Percentiles rank a stretch among this genome's conserved stretches.
Evolutionary conservation across 2,797 vertebrate species (phyloP).

Genomic region (Anguilla megastoma): DNA sequence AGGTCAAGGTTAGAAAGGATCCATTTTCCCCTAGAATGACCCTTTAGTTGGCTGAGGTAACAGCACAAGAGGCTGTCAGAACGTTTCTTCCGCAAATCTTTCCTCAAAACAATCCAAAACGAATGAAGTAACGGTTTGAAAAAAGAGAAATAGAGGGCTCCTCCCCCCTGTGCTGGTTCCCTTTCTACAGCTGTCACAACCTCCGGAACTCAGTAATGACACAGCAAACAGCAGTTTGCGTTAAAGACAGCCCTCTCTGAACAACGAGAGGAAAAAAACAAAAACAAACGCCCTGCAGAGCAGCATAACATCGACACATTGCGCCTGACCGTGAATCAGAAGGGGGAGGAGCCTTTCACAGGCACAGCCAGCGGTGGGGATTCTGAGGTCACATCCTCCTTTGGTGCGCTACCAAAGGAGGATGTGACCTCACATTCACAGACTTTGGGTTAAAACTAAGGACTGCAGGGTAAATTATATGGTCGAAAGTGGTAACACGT

Average conservation of each 20-base stretch:
- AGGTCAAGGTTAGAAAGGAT: too few species aligned
- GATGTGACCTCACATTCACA: neutral
- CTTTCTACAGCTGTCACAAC: slow-evolving; percentile 59
- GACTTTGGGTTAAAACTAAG: neutral
- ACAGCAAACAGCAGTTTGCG: slow-evolving; percentile 65
- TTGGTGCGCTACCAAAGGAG: neutral
- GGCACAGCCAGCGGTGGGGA: neutral
- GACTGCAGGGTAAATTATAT: neutral
- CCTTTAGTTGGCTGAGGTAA: too few species aligned
- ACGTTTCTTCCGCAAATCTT: neutral
- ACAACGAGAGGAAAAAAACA: slow-evolving; percentile 73
- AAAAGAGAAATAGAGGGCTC: slow-evolving; percentile 60
- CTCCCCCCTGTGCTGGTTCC: slow-evolving; percentile 52
- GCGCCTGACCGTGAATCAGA: slow-evolving; percentile 76
- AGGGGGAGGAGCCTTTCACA: slow-evolving; percentile 41
- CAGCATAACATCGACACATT: slow-evolving; percentile 78
- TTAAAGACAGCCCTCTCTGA: slow-evolving; percentile 56
- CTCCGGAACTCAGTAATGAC: slow-evolving; percentile 64
- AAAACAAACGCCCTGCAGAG: slow-evolving; percentile 78
- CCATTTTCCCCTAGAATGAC: too few species aligned
- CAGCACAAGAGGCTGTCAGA: too few species aligned
- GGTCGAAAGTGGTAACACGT: neutral
- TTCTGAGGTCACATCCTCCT: neutral
- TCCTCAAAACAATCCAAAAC: slow-evolving; percentile 50
- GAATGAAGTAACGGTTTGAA: slow-evolving; percentile 70